phyloP scores from a whole-genome alignment of 2,888 invertebrate species.

The Polydrusus pterygomalis region DNA sequence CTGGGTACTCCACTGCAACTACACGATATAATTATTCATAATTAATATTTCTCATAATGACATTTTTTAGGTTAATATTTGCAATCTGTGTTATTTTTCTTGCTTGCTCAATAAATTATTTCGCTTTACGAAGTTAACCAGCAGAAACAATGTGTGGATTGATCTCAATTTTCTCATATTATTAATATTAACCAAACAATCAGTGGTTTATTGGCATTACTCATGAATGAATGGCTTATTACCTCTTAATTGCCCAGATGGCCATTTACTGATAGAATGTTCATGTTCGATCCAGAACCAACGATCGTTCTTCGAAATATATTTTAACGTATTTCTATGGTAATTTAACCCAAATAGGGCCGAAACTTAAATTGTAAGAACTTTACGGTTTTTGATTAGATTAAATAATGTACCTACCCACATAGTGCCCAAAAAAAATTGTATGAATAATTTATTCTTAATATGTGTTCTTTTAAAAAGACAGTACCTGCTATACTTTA shows the following conservation, averaged over 20 bases:
- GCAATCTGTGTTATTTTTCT: not conserved
- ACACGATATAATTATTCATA: too few relatives aligned
- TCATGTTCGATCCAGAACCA: not conserved
- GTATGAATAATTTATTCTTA: too few relatives aligned
- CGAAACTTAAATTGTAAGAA: too few relatives aligned
- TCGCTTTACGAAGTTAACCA: not conserved
- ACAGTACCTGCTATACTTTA: too few relatives aligned
- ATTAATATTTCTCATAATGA: too few relatives aligned
- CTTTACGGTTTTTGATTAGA: too few relatives aligned
- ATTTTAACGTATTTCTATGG: too few relatives aligned
- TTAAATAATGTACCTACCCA: too few relatives aligned
- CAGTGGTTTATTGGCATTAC: conserved; percentile 12
- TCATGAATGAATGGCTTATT: conserved; percentile 22
- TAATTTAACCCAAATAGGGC: too few relatives aligned
- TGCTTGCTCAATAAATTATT: not conserved
- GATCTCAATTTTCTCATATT: conserved; percentile 10
- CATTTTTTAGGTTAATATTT: not conserved
- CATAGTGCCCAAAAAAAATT: too few relatives aligned
- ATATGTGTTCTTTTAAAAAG: too few relatives aligned
- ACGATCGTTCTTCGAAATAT: not conserved
- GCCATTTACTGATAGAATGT: not conserved
- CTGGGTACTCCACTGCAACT: too few relatives aligned
- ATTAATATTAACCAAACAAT: conserved; percentile 2
- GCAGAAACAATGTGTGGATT: not conserved
- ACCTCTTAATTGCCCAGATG: not conserved